A percentile compares a stretch with the other conserved stretches of the same genome.
Evolutionary conservation across 64 coral and sea anemone species (phyloP).

Genomic region (Pocillopora damicornis): DNA sequence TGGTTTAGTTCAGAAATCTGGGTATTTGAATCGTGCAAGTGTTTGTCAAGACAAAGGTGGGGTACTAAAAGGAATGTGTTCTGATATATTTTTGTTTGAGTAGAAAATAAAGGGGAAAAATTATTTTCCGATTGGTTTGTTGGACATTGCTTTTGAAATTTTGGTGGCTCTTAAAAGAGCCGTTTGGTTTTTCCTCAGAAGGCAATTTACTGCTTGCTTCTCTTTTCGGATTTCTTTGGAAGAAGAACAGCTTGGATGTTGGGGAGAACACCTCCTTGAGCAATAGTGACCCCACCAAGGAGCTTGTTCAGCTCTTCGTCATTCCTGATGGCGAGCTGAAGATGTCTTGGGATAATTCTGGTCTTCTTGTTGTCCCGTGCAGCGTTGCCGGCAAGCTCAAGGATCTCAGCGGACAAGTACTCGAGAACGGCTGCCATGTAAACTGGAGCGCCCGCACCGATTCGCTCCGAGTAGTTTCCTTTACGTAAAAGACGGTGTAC

Average conservation of each 20-base stretch:
- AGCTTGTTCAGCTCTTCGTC: constrained; percentile 47
- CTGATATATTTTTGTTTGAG: not conserved
- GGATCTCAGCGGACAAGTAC: constrained; percentile 41
- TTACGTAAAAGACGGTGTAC: constrained; percentile 30
- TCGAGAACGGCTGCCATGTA: constrained; percentile 27
- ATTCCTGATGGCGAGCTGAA: constrained; percentile 32
- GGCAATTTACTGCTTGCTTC: constrained; percentile 3
- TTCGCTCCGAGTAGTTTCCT: constrained; percentile 21
- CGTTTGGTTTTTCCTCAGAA: not conserved
- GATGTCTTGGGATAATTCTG: constrained; percentile 29
- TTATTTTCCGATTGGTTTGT: not conserved
- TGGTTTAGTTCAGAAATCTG: too few relatives aligned
- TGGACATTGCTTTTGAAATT: constrained; percentile 7
- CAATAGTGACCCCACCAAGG: constrained; percentile 26
- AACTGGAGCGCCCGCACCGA: constrained; percentile 27
- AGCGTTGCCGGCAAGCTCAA: constrained; percentile 39
- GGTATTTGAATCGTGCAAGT: too few relatives aligned
- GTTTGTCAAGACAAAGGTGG: too few relatives aligned
- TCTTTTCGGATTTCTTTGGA: constrained; percentile 40
- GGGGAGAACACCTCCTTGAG: constrained; percentile 40
- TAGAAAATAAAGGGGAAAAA: not conserved
- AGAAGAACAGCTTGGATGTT: constrained; percentile 46
- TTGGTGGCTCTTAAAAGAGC: constrained; percentile 51
- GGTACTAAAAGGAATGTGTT: too few relatives aligned
- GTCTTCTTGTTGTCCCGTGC: constrained; percentile 41